phyloP scores from a whole-genome alignment of 2,797 vertebrate genomes.

The Pangasius larnaudii region DNA sequence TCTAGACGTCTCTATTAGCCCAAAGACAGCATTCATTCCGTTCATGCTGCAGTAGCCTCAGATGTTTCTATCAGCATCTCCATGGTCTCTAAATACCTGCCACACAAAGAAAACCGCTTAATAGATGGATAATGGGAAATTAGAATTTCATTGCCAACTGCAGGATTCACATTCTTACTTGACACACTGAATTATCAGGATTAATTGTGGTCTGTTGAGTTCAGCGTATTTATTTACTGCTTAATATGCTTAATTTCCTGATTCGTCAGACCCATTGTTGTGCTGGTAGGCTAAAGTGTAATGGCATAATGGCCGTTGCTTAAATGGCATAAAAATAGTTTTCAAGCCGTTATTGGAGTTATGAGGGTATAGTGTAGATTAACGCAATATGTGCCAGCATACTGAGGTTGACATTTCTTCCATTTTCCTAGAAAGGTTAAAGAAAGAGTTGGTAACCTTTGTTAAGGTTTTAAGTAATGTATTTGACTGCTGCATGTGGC shows the following conservation, averaged over 20 bases:
- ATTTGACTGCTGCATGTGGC: slow-evolving; percentile 28
- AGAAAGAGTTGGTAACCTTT: neutral
- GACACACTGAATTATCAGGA: slow-evolving; percentile 69
- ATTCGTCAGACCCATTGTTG: slow-evolving; percentile 67
- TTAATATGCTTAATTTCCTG: slow-evolving; percentile 68
- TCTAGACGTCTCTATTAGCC: slow-evolving; percentile 81
- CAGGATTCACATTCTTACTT: slow-evolving; percentile 66
- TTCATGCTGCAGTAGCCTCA: slow-evolving; percentile 61
- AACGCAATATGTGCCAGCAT: neutral
- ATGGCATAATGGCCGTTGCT: slow-evolving; percentile 7
- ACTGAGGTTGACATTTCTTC: neutral
- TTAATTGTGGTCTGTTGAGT: slow-evolving; percentile 70
- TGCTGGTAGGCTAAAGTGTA: slow-evolving; percentile 59
- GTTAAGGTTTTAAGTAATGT: neutral
- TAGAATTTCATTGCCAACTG: slow-evolving; percentile 36
- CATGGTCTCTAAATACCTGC: slow-evolving; percentile 43
- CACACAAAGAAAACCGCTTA: slow-evolving; percentile 44
- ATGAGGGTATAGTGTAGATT: neutral
- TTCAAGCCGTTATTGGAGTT: slow-evolving; percentile 14
- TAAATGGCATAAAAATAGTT: slow-evolving; percentile 17
- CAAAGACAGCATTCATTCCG: slow-evolving; percentile 61
- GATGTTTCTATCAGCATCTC: slow-evolving; percentile 54
- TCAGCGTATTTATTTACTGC: slow-evolving; percentile 70
- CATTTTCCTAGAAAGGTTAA: neutral
- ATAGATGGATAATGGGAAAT: slow-evolving; percentile 41